Percentiles rank a stretch among this genome's conserved stretches.
Evolutionary conservation across 1,140 invertebrate genomes (phyloP).

Genomic region (Holcopasites calliopsidis): DNA sequence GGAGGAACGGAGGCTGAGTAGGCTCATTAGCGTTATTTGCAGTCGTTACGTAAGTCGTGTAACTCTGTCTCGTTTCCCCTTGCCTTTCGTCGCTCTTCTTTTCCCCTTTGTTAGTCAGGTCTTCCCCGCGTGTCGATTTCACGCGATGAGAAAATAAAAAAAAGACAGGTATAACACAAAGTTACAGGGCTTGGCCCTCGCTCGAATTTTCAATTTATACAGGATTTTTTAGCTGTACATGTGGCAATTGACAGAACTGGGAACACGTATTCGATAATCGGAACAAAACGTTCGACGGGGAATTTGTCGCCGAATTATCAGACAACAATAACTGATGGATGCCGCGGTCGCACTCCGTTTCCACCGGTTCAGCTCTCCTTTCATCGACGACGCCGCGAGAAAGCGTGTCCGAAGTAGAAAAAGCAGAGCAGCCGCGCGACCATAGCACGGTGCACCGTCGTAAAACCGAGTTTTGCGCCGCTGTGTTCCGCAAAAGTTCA

Average conservation of each 20-base stretch:
- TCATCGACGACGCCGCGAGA: slow-evolving; percentile 25
- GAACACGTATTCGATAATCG: not conserved
- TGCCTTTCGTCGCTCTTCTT: slow-evolving; percentile 18
- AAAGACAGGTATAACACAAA: not conserved
- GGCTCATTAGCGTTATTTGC: slow-evolving; percentile 80
- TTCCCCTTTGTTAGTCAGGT: slow-evolving; percentile 13
- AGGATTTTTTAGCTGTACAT: too few relatives aligned
- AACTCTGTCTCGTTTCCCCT: slow-evolving; percentile 38
- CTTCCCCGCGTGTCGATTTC: slow-evolving; percentile 5
- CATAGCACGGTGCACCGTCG: not conserved
- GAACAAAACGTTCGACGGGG: not conserved
- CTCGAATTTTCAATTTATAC: not conserved
- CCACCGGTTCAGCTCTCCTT: slow-evolving; percentile 21
- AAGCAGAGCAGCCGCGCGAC: slow-evolving; percentile 41
- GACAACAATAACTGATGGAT: slow-evolving; percentile 21
- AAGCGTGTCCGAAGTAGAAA: slow-evolving; percentile 39
- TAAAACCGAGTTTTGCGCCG: slow-evolving; percentile 18
- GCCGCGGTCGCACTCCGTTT: slow-evolving; percentile 20
- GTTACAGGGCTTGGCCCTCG: too few relatives aligned
- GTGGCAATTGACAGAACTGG: not conserved
- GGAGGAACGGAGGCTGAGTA: slow-evolving; percentile 66
- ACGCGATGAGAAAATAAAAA: slow-evolving; percentile 4
- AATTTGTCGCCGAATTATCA: slow-evolving; percentile 19
- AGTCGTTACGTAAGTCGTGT: slow-evolving; percentile 76
- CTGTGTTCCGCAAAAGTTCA: slow-evolving; percentile 38